Base-by-base conservation (phyloP, 2,797 vertebrate genomes). In the Tolypeutes matacus region DNA sequence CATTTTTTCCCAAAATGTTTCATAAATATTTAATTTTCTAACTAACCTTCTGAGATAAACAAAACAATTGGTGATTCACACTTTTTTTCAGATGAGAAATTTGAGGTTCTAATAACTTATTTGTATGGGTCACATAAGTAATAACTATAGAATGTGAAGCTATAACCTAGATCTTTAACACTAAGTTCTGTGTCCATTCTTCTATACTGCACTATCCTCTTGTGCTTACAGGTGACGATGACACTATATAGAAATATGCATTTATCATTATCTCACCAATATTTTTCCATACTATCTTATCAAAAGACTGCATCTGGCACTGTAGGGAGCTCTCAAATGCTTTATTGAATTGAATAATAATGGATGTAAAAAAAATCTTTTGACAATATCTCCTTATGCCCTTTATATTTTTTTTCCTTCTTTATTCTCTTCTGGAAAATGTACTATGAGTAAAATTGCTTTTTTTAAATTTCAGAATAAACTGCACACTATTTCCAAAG, bases 381-480 rank as follows among this genome's bases (percentile, higher is more conserved):
- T 65, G 12, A 4, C 34, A 77, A 3, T 39, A 42, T 58, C 13
- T 36, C 39, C 6, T 85, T 58, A 64, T 84, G 34, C 77, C n/a
- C 56, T 95, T 96, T 82, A 31, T 23, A 46, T 36, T 73, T 69
- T 91, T 85, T 91, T 56, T 14, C 39, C 25, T 69, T 90, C 53
- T 95, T 78, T 85, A 77, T 78, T 95, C 25, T 86, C 14, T 92
- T 82, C 65, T 95, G 36, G 39, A 95, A 88, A 96, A 69, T 89
- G 13, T 70, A 10, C 60, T 56, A 12, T 78, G 89, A 34, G 2
- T 93, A 86, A 92, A 91, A 86, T 31, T 36, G 15, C 11, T 36
- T 95, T 82, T 82, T 87, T 42, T 90, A 17, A 88, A 25, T 82
- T 69, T 94, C 73, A 89, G 31, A 87, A 88, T 85, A 56, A 94